These are phyloP conservation scores for Calameuta filiformis DNA, from an alignment of 2,888 invertebrate species.

Conservation along the genomic window DNA sequence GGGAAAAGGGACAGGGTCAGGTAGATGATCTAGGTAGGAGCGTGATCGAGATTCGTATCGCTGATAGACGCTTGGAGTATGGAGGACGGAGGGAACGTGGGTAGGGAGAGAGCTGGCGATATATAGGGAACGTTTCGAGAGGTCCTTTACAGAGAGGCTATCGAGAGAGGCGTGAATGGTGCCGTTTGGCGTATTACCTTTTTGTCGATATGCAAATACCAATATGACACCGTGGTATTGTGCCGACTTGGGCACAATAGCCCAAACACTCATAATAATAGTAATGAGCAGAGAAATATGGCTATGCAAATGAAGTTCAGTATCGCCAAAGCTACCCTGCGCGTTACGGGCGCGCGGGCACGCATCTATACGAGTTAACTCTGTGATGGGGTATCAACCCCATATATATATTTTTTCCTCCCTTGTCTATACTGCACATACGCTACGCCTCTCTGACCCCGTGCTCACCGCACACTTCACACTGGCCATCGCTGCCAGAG, in stretches of 20 bases:
- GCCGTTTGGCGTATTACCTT: slow-evolving; percentile 34
- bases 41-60: neutral
- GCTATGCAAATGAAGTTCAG: slow-evolving; percentile 46
- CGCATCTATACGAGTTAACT: neutral
- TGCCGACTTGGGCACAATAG: slow-evolving; percentile 36
- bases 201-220: slow-evolving; percentile 61
- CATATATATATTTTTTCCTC: neutral
- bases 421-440: neutral
- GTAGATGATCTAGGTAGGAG: neutral
- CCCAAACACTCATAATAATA: slow-evolving; percentile 53
- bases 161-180: slow-evolving; percentile 58
- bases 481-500: slow-evolving; percentile 16
- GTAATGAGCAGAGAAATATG: slow-evolving; percentile 63
- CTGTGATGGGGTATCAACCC: neutral
- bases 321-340: slow-evolving; percentile 2
- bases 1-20: neutral
- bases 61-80: neutral
- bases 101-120: neutral
- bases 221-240: slow-evolving; percentile 36
- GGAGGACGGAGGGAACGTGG: neutral
- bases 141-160: slow-evolving; percentile 11
- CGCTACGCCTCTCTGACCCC: neutral
- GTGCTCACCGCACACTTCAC: neutral
- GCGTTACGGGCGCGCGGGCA: slow-evolving; percentile 4
- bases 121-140: neutral